Base-by-base conservation (phyloP, 2,888 invertebrate genomes). In the Microplitis manilae region DNA sequence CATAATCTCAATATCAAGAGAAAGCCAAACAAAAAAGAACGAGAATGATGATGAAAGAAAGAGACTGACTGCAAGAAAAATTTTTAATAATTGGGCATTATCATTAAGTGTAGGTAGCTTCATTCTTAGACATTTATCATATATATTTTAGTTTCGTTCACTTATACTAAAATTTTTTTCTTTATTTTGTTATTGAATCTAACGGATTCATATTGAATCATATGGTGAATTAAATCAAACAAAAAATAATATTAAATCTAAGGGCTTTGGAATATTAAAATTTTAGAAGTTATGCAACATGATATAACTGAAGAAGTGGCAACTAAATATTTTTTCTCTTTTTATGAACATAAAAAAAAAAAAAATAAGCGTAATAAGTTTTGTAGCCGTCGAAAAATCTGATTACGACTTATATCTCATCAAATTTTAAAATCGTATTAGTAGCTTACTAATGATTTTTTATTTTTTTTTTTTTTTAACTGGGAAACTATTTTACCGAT, bases 51-150 rank as follows among this genome's bases (percentile, higher is more conserved):
- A 76, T 75, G 71, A 79, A 70, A 79, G 73, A 61, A 77, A 79
- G 79, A 78, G 73, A 78, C 74, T 77, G 80, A 81, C 77, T n/a
- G 59, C 59, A 41, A 50, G 38, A 5, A 67, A 41, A 71, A 71
- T 77, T 69, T 77, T 86, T 84, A 85, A 86, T 85, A 85, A 85
- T 88, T 86, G 84, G 85, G 83, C 84, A 87, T 86, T 84, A 80
- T 79, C 73, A 68, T 40, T 59, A 77, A 79, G 86, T 84, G 89
- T 89, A 85, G 88, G 89, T 81, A 84, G 87, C 79, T 80, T 85
- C 88, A 88, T 88, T 89, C 87, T 86, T 85, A 86, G 85, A 81
- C 78, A 79, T 80, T 77, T 64, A 73, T 70, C 73, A 79, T 59
- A 73, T 71, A 70, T 71, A 70, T 62, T 72, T 74, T 70, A 41